Base-by-base conservation (phyloP, 2,888 invertebrate species). In the Sesamia inferens region DNA sequence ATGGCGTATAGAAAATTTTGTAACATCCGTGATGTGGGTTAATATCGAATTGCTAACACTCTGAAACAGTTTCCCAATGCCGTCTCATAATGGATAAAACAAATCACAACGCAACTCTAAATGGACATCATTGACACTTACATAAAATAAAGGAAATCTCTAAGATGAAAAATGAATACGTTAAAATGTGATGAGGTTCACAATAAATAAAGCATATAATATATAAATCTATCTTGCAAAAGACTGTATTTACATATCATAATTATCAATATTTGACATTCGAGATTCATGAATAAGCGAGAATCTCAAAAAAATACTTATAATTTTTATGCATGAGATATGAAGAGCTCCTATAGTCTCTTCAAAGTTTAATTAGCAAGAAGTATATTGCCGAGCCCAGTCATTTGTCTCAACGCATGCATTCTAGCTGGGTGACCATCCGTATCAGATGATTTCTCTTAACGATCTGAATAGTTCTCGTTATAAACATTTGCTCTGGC, bases 361-460 rank as follows among this genome's bases (percentile, higher is more conserved):
- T 68, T 58, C 71, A 7, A 48, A 48, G 67, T 68, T 44, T 47
- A 70, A 71, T 80, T 39, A 68, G 44, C 59, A 68, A 76, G 62
- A 78, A 79, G 73, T 86, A 84, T 81, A 85, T 77, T 76, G 55
- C 68, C 79, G 77, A 84, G 86, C 82, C 64, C 75, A 78, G 82
- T 82, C 85, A 87, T 88, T 88, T 88, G 86, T 89, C 85, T 87
- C 87, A 78, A 85, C 84, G 80, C 86, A 85, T 88, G 89, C 93
- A 94, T 94, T 92, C 92, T 91, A 76, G 44, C 77, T 84, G 88
- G 79, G 87, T 91, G 92, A 88, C 93, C 93, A 90, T 90, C 91
- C 93, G 85, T 90, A 88, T 89, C 91, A 80, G 68, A 77, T 78
- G 92, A 91, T 94, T 93, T 94, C 94, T 91, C 92, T 88, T 80